phyloP scores from a whole-genome alignment of 2,888 invertebrate genomes.

The Habrosyne pyritoides region DNA sequence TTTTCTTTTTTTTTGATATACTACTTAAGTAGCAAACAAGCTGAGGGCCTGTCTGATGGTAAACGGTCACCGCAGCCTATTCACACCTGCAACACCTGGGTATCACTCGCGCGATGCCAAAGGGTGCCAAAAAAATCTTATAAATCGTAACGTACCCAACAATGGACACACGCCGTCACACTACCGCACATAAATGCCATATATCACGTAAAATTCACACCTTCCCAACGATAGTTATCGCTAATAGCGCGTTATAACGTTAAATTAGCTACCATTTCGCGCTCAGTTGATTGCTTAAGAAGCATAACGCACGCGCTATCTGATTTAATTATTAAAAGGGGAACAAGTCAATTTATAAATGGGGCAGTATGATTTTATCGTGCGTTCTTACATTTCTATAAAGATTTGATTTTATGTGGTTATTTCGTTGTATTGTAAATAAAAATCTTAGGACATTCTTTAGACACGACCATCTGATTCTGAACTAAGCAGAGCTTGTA shows the following conservation, averaged over 20 bases:
- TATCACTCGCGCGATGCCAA: too few species aligned
- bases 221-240: background rate
- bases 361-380: background rate
- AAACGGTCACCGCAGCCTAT: too few species aligned
- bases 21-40: too few species aligned
- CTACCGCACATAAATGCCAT: background rate
- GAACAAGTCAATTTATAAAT: background rate
- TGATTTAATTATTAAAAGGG: background rate
- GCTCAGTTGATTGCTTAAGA: constrained; percentile 17
- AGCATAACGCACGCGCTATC: constrained; percentile 10
- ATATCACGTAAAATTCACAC: constrained; percentile 5
- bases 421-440: too few species aligned
- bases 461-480: too few species aligned
- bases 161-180: background rate
- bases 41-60: too few species aligned
- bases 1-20: too few species aligned
- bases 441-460: too few species aligned
- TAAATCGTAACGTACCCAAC: background rate
- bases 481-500: too few species aligned
- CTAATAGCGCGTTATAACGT: constrained; percentile 10
- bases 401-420: background rate
- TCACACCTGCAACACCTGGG: too few species aligned
- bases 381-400: background rate
- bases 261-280: constrained; percentile 17
- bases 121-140: too few species aligned